phyloP scores from a whole-genome alignment of 2,888 invertebrate species.

The Acleris literana region DNA sequence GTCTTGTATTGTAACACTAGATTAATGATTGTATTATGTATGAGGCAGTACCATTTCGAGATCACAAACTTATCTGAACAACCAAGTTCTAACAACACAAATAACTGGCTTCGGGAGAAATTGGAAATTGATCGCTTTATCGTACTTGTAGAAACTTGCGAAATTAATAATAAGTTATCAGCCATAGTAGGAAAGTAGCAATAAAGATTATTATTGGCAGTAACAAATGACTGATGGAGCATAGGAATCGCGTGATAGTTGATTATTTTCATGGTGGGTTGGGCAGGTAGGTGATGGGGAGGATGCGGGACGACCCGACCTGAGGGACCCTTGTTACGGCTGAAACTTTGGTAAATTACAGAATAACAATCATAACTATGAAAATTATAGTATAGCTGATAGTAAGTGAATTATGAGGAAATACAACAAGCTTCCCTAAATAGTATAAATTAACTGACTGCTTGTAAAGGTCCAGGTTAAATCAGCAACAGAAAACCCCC shows the following conservation, averaged over 20 bases:
- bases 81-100: constrained; percentile 14
- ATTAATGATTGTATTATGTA: not conserved
- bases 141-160: constrained; percentile 19
- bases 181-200: constrained; percentile 6
- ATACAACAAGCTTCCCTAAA: too few species aligned
- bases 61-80: not conserved
- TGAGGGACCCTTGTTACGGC: constrained; percentile 15
- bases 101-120: constrained; percentile 18
- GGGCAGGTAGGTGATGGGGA: constrained; percentile 68
- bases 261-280: constrained; percentile 28
- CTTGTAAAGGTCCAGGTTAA: too few species aligned
- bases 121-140: constrained; percentile 17
- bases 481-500: not conserved
- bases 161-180: constrained; percentile 29
- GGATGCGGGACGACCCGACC: constrained; percentile 41
- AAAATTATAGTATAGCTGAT: too few species aligned
- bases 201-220: constrained; percentile 25
- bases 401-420: too few species aligned
- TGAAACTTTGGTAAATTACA: constrained; percentile 2
- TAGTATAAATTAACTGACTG: too few species aligned
- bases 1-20: too few species aligned
- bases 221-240: constrained; percentile 25
- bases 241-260: constrained; percentile 25
- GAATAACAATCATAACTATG: constrained; percentile 13
- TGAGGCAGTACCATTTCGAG: not conserved